These are phyloP conservation scores for Conus ventricosus DNA, from an alignment of 1,140 invertebrate genomes.

Conservation along the genomic window DNA sequence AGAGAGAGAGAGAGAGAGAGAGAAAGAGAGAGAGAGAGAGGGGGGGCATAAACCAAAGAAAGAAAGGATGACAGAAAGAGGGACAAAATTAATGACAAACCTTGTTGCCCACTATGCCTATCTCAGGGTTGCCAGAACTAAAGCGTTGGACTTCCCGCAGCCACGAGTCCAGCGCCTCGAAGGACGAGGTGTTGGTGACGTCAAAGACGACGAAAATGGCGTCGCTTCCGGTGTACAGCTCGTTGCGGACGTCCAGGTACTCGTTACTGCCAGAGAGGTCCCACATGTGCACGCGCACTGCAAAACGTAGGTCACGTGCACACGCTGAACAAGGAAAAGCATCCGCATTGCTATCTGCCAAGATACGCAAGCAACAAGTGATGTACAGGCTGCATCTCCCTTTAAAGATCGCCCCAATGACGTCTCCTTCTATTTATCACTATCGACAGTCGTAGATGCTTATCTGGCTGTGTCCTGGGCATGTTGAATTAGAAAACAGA, in stretches of 20 bases:
- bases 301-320: background rate
- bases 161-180: conserved; percentile 67
- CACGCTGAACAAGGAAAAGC: background rate
- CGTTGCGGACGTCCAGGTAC: conserved; percentile 70
- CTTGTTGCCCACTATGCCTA: conserved; percentile 68
- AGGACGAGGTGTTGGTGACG: conserved; percentile 66
- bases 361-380: too few relatives aligned
- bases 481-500: too few relatives aligned
- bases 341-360: too few relatives aligned
- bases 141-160: conserved; percentile 65
- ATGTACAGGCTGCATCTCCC: too few relatives aligned
- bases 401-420: too few relatives aligned
- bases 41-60: too few relatives aligned
- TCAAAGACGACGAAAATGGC: conserved; percentile 70
- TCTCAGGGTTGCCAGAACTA: conserved; percentile 57
- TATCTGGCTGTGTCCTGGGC: too few relatives aligned
- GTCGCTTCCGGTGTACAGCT: conserved; percentile 68
- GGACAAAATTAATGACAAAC: conserved; percentile 22
- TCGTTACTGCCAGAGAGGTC: conserved; percentile 70
- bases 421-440: too few relatives aligned
- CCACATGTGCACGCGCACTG: conserved; percentile 72
- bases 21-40: too few relatives aligned
- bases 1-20: too few relatives aligned
- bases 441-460: too few relatives aligned
- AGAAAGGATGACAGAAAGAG: background rate